A percentile compares a stretch with the other conserved stretches of the same genome.
These are phyloP conservation scores for Onthophagus taurus DNA, from an alignment of 1,140 invertebrate genomes.

Conservation along the genomic window DNA sequence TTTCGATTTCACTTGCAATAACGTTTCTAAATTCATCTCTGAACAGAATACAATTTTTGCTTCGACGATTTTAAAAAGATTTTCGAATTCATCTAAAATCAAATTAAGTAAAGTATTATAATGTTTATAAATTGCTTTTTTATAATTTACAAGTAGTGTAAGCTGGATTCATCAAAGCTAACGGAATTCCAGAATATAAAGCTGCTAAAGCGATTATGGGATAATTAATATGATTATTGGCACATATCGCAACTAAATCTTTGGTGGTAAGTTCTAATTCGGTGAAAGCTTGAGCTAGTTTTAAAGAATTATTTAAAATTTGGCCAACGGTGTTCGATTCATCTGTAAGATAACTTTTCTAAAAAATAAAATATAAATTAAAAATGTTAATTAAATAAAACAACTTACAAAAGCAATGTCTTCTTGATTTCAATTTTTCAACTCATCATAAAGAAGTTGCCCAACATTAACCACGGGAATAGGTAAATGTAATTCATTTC, in stretches of 20 bases:
- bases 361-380: too few relatives aligned
- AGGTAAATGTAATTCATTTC: too few relatives aligned
- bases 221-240: constrained; percentile 4
- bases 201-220: neutral
- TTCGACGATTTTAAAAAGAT: constrained; percentile 41
- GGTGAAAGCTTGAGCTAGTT: neutral
- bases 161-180: neutral
- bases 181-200: constrained; percentile 1
- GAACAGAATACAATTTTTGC: constrained; percentile 42
- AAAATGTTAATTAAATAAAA: too few relatives aligned
- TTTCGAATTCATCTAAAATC: constrained; percentile 38
- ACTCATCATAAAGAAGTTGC: too few relatives aligned
- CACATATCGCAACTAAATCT: constrained; percentile 4
- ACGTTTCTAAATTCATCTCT: constrained; percentile 21
- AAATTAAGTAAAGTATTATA: too few relatives aligned
- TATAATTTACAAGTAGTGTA: constrained; percentile 8
- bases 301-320: neutral
- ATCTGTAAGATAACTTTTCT: too few relatives aligned
- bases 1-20: constrained; percentile 17
- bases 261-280: neutral
- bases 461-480: too few relatives aligned
- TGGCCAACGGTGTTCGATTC: too few relatives aligned
- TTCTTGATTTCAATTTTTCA: too few relatives aligned
- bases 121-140: too few relatives aligned
- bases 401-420: too few relatives aligned